These are phyloP conservation scores for Clarias platycephalus DNA, from an alignment of 2,797 vertebrate genomes.

Conservation along the genomic window DNA sequence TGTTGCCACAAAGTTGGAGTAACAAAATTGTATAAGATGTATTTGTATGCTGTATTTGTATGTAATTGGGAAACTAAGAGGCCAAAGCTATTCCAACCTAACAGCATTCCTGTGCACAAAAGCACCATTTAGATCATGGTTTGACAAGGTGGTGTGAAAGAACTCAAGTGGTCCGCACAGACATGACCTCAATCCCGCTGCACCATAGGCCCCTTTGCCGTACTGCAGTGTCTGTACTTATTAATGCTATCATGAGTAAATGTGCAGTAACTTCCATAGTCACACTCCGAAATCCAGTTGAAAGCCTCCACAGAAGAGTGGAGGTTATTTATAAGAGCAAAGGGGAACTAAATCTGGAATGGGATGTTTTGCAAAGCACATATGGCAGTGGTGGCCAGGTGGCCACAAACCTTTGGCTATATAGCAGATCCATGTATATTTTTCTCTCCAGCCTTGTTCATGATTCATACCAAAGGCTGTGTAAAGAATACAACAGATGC, in stretches of 20 bases:
- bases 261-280: neutral
- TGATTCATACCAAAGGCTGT: neutral
- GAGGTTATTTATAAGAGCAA: constrained; percentile 1
- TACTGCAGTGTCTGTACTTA: neutral
- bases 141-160: constrained; percentile 63
- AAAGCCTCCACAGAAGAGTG: neutral
- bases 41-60: neutral
- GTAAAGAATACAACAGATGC: constrained; percentile 3
- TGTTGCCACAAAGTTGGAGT: neutral
- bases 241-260: neutral
- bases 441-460: neutral
- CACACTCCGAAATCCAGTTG: neutral
- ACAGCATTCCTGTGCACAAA: neutral
- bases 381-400: neutral
- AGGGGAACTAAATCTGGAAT: neutral
- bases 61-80: neutral
- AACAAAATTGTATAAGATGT: neutral
- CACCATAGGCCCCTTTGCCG: neutral
- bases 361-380: neutral
- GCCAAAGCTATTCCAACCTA: neutral
- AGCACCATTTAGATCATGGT: neutral
- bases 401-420: neutral
- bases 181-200: constrained; percentile 47
- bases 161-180: neutral
- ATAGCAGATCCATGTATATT: neutral